A percentile compares a stretch with the other conserved stretches of the same genome.
Conservation (phyloP, 2,797 vertebrate species). For the Yasuhikotakia modesta region DNA sequence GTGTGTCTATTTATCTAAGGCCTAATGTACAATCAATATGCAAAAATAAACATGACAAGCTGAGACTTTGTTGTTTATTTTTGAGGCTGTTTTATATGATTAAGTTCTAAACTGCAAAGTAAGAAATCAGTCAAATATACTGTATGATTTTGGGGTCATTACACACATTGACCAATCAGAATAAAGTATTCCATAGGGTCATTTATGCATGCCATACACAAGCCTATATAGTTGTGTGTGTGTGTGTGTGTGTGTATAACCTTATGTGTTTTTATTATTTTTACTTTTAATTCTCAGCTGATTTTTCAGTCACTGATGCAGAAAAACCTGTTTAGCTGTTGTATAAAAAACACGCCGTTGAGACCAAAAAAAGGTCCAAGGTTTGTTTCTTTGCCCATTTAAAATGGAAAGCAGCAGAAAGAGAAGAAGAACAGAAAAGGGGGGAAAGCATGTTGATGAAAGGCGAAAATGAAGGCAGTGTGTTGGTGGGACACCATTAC, state of each 20-base stretch:
- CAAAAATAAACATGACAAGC: too few species aligned
- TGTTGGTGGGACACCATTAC: slow-evolving; percentile 57
- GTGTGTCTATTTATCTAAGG: too few species aligned
- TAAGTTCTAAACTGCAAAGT: too few species aligned
- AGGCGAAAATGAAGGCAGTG: slow-evolving; percentile 55
- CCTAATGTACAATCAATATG: too few species aligned
- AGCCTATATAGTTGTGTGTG: too few species aligned
- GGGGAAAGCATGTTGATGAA: slow-evolving; percentile 56
- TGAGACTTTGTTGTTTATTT: too few species aligned
- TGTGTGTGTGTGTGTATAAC: not conserved
- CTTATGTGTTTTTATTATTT: not conserved
- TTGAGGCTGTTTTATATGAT: too few species aligned
- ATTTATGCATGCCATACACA: too few species aligned
- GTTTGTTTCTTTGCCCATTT: slow-evolving; percentile 55
- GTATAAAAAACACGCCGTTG: slow-evolving; percentile 33
- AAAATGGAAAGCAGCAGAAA: slow-evolving; percentile 51
- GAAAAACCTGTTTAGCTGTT: slow-evolving; percentile 24
- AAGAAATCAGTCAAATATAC: too few species aligned
- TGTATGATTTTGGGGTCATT: too few species aligned
- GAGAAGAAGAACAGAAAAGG: slow-evolving; percentile 45
- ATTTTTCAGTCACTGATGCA: slow-evolving; percentile 21
- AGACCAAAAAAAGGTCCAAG: slow-evolving; percentile 37
- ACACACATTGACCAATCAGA: too few species aligned
- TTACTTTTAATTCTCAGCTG: not conserved
- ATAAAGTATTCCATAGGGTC: too few species aligned